A percentile compares a stretch with the other conserved stretches of the same genome.
Conservation (phyloP, 2,888 invertebrate species). For the Drosophila kokeensis region DNA sequence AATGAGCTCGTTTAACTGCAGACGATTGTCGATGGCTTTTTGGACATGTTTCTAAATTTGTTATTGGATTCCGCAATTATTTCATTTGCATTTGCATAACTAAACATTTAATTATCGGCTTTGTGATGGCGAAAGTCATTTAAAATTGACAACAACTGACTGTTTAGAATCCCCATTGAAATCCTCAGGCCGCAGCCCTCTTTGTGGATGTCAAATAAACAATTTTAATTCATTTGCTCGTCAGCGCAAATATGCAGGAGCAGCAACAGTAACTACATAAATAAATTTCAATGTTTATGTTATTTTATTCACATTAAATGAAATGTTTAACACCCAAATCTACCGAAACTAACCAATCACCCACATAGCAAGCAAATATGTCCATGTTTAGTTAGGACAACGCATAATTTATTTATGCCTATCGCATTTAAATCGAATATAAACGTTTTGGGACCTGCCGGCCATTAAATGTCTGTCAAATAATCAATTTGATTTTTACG, state of each 20-base stretch:
- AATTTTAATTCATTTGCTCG: slow-evolving; percentile 63
- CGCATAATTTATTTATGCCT: slow-evolving; percentile 41
- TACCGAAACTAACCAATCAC: neutral
- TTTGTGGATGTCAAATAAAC: slow-evolving; percentile 48
- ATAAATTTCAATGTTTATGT: slow-evolving; percentile 45
- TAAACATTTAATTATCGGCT: slow-evolving; percentile 75
- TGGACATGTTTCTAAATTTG: slow-evolving; percentile 16
- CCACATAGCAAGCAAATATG: slow-evolving; percentile 28
- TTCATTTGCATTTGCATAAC: slow-evolving; percentile 66
- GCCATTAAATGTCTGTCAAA: slow-evolving; percentile 42
- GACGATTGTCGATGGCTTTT: neutral
- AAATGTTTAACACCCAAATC: slow-evolving; percentile 20
- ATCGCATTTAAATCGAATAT: slow-evolving; percentile 24
- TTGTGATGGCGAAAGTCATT: slow-evolving; percentile 63
- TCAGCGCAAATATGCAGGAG: slow-evolving; percentile 46
- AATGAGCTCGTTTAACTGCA: slow-evolving; percentile 1
- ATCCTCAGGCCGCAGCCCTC: slow-evolving; percentile 1
- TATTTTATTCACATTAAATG: slow-evolving; percentile 53
- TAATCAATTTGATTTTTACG: slow-evolving; percentile 30
- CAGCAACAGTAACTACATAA: slow-evolving; percentile 35
- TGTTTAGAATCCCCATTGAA: neutral
- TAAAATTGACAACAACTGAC: slow-evolving; percentile 59
- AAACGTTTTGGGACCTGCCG: slow-evolving; percentile 23
- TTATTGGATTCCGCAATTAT: slow-evolving; percentile 26
- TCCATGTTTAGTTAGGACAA: slow-evolving; percentile 30